Base-by-base conservation (phyloP, 1,140 invertebrate species). In the Aphelinus atriplicis region DNA sequence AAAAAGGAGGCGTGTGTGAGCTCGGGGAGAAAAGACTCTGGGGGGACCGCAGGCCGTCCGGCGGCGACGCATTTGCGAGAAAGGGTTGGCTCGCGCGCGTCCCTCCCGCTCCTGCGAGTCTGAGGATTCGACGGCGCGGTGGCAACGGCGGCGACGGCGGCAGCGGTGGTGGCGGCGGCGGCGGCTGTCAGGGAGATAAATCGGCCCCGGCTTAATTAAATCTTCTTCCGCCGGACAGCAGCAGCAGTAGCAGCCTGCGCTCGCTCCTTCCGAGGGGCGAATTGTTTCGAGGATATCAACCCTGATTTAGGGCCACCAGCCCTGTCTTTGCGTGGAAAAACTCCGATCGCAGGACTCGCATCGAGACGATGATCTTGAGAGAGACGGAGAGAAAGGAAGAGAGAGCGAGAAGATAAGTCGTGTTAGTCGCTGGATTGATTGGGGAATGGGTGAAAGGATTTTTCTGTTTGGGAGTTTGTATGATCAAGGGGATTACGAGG, bases 141-240 rank as follows among this genome's bases (percentile, higher is more conserved):
- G 51, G 7, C 58, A 45, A 56, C 2, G 55, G 55, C 3, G n/a
- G 48, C n/a, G 64, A 66, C 83, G 82, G 83, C 73, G 79, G 83
- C 84, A 82, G 83, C 84, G 80, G 78, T 73, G 75, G 81, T 84
- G 83, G 85, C 82, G 81, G 81, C 80, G 82, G 82, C 83, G 82
- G 83, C 83, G 82, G 83, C 87, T 88, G 86, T 88, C 87, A 88
- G 85, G 79, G 87, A 88, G 87, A 88, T 88, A 88, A 88, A 87
- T 88, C 87, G 87, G 85, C 83, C 81, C 84, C 80, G 81, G 87
- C 87, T 88, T 88, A 88, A 88, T 88, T 88, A 88, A 88, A 88
- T 88, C 87, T 88, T 88, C 87, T 88, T 88, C 87, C 84, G 79
- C 80, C 79, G 81, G 85, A 85, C 81, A 64, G 43, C 5, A 45